Conservation (phyloP, 1,140 invertebrate species). For the Magallana gigas region DNA sequence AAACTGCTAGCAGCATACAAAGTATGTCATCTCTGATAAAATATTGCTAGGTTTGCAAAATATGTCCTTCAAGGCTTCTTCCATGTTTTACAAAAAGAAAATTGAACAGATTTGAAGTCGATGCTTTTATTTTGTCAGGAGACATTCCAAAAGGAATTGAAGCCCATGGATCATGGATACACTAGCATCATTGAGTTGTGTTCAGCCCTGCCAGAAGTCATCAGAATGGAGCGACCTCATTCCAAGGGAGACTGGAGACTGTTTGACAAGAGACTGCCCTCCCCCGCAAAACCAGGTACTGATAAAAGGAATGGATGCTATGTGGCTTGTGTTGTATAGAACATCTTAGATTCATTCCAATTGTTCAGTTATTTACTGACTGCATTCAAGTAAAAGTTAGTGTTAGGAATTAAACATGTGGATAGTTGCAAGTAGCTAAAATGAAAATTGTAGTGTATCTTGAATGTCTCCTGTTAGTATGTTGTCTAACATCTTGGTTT, state of each 20-base stretch:
- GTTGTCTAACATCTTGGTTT: too few species aligned
- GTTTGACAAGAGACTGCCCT: slow-evolving; percentile 27
- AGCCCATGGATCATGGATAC: slow-evolving; percentile 66
- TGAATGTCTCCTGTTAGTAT: too few species aligned
- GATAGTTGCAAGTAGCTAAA: too few species aligned
- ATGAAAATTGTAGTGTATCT: too few species aligned
- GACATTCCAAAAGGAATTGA: slow-evolving; percentile 59
- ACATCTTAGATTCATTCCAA: not conserved
- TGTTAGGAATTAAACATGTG: too few species aligned
- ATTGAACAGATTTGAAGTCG: not conserved
- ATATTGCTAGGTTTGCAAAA: too few species aligned
- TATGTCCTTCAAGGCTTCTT: too few species aligned
- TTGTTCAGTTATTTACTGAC: too few species aligned
- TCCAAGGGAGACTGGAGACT: slow-evolving; percentile 73
- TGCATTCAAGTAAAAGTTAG: too few species aligned
- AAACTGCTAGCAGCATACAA: slow-evolving; percentile 61
- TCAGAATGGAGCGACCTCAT: slow-evolving; percentile 69
- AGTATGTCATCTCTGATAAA: slow-evolving; percentile 47
- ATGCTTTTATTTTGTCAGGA: slow-evolving; percentile 54
- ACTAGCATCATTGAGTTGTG: slow-evolving; percentile 73
- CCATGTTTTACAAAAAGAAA: too few species aligned
- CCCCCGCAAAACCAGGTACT: not conserved
- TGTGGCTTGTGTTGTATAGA: not conserved
- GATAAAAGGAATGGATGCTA: not conserved
- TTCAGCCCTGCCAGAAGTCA: slow-evolving; percentile 63